Conservation (phyloP, 2,113 vertebrate species). For the Mellivora capensis region DNA sequence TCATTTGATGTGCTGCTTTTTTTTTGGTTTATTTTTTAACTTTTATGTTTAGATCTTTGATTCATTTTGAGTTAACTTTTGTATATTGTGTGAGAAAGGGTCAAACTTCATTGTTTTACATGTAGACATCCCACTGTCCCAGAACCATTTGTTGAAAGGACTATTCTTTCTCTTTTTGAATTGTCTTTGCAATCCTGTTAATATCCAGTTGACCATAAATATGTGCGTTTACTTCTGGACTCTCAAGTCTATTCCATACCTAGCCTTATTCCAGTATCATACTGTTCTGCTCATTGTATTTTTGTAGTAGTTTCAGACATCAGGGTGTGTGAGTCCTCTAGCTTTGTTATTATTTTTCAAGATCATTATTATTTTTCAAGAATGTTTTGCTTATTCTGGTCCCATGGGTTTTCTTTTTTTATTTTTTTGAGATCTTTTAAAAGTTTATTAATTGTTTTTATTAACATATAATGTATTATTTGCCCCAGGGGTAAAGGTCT, state of each 20-base stretch:
- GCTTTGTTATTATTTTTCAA: not conserved
- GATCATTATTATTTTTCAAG: not conserved
- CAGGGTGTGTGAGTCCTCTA: not conserved
- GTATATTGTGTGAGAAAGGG: not conserved
- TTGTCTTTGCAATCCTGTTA: not conserved
- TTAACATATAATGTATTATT: too few species aligned
- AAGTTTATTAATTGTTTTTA: too few species aligned
- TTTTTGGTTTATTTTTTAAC: not conserved
- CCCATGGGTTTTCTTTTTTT: not conserved
- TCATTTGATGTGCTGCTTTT: not conserved
- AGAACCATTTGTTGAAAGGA: not conserved
- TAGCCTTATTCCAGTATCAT: not conserved
- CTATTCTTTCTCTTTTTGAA: not conserved
- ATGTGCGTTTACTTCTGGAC: not conserved
- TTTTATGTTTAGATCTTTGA: not conserved
- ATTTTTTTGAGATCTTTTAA: too few species aligned
- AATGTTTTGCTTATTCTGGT: not conserved
- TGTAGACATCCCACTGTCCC: not conserved
- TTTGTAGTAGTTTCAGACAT: not conserved
- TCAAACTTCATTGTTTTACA: not conserved
- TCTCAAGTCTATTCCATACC: not conserved
- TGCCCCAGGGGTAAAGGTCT: too few species aligned
- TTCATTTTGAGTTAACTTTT: not conserved
- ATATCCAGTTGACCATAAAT: not conserved
- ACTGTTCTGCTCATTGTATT: not conserved